These are phyloP conservation scores for Anagyrus pseudococci DNA, from an alignment of 2,888 invertebrate species.

Conservation along the genomic window DNA sequence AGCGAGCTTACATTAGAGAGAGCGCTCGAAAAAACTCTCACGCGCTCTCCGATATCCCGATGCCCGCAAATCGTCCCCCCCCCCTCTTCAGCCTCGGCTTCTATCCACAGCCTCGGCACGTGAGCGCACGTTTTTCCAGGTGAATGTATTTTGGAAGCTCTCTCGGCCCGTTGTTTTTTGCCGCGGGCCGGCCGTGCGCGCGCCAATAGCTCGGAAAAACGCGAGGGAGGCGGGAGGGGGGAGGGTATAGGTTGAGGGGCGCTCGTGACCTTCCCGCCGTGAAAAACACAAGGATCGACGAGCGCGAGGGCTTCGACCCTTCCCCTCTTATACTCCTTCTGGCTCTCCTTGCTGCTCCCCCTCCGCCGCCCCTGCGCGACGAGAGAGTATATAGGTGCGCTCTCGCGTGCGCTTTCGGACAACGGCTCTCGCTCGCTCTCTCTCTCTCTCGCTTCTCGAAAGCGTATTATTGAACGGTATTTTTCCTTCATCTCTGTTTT, in stretches of 20 bases:
- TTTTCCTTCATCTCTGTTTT: constrained; percentile 33
- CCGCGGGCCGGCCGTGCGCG: not conserved
- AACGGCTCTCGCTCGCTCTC: constrained; percentile 8
- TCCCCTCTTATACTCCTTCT: constrained; percentile 12
- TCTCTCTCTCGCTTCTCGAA: constrained; percentile 20
- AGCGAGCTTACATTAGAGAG: too few species aligned
- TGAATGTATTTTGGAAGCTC: constrained; percentile 34
- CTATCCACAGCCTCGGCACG: too few species aligned
- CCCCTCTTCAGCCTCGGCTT: too few species aligned
- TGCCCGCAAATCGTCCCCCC: too few species aligned
- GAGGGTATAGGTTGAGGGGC: constrained; percentile 16
- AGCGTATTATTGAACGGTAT: constrained; percentile 36
- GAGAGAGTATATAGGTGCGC: not conserved
- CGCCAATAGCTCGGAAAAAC: constrained; percentile 36
- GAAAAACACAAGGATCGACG: constrained; percentile 33
- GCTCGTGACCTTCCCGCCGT: constrained; percentile 36
- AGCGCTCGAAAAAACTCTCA: too few species aligned
- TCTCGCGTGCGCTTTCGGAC: too few species aligned
- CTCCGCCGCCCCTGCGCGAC: not conserved
- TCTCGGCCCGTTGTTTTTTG: not conserved
- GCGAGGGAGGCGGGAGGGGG: constrained; percentile 22
- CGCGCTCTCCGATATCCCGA: too few species aligned
- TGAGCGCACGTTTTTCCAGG: constrained; percentile 16
- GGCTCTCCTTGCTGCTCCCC: not conserved
- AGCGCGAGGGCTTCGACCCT: constrained; percentile 35